Base-by-base conservation (phyloP, 2,888 invertebrate species). In the Aromia moschata region DNA sequence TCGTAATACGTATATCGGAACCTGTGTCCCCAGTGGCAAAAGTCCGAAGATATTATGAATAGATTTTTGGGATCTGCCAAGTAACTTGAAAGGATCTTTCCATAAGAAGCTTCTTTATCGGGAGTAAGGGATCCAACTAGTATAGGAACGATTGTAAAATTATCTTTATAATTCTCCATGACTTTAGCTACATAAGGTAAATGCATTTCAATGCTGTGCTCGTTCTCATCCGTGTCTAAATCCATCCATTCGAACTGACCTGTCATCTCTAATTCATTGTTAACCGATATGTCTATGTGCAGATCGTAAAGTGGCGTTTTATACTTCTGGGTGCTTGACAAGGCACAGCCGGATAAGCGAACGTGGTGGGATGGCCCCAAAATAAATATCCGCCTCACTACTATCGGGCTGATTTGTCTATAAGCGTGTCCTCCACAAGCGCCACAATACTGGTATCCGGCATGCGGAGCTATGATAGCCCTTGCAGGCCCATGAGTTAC, bases 171-270 rank as follows among this genome's bases (percentile, higher is more conserved):
- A 74, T 93, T 93, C 83, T 97, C 95, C 97, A 99, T 98, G 61
- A 98, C 92, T 86, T 98, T 98, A 58, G 98, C 98, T 75, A 99
- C 91, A 79, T 94, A 99, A 0, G 99, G 98, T 74, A 99, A 85
- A 79, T 99, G 98, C 99, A 99, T 98, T 84, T 99, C 99, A 72
- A 99, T 94, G 71, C 96, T 97, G 78, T 99, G 99, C 77, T 99
- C 99, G 76, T 97, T 95, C 80, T 99, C 98, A 78, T 99, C 98
- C 0, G 94, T 95, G 74, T 90, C 88, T 73, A 91, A 84, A 77
- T 91, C 92, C 97, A 98, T 98, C 86, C 91, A 90, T 70, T 96
- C 93, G 81, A 98, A 98, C 69, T 92, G 89, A 0, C 92, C 91
- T 2, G 94, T 95, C 72, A 91, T 89, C 77, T 92, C 90, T 65